These are phyloP conservation scores for Dipodomys merriami DNA, from an alignment of 2,113 vertebrate species.

Conservation along the genomic window DNA sequence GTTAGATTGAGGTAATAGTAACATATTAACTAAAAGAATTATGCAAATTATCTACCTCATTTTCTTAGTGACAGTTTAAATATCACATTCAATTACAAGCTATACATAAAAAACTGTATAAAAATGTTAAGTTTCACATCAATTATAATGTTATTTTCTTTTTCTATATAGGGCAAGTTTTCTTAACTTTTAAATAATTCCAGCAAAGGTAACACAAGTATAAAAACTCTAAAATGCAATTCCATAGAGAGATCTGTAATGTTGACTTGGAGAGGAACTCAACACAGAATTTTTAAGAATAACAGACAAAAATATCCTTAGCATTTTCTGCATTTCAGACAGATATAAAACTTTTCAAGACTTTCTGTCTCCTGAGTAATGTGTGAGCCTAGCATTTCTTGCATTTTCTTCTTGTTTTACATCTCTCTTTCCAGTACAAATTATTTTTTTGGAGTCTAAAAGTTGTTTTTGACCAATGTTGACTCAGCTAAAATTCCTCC, in stretches of 20 bases:
- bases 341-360: conserved; percentile 63
- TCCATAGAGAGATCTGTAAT: conserved; percentile 54
- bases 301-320: conserved; percentile 43
- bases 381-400: conserved; percentile 29
- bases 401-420: conserved; percentile 58
- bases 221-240: conserved; percentile 34
- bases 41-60: neutral
- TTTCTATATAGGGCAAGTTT: neutral
- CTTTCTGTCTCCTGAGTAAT: conserved; percentile 66
- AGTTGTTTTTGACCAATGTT: conserved; percentile 40
- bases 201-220: conserved; percentile 31
- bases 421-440: conserved; percentile 6
- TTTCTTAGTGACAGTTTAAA: neutral
- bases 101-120: neutral
- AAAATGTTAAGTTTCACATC: conserved; percentile 4
- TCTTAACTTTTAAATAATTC: conserved; percentile 58
- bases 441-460: neutral
- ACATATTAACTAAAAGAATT: neutral
- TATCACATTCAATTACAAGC: neutral
- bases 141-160: conserved; percentile 10
- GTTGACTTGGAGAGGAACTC: conserved; percentile 33
- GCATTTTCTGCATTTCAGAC: conserved; percentile 58
- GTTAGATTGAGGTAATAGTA: neutral
- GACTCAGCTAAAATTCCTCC: conserved; percentile 10
- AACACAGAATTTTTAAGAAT: neutral